Conservation (phyloP, 2,797 vertebrate genomes). For the Nyctibius grandis region DNA sequence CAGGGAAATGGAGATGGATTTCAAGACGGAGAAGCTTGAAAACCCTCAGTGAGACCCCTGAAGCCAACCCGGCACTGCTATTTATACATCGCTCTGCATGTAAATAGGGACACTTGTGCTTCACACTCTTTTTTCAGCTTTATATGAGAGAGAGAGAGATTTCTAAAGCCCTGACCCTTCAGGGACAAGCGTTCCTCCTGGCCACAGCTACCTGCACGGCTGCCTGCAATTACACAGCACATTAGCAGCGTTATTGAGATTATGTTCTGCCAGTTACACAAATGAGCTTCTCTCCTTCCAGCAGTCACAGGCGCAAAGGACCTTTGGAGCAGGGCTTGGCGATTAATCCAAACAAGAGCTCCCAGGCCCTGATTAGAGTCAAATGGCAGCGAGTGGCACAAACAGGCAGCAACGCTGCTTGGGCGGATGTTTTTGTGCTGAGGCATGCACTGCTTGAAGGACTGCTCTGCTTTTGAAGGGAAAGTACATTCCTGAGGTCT, state of each 20-base stretch:
- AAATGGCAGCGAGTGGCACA: background rate
- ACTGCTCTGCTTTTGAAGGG: background rate
- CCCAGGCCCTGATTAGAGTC: background rate
- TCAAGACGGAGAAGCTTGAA: background rate
- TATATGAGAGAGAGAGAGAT: background rate
- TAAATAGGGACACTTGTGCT: background rate
- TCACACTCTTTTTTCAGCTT: background rate
- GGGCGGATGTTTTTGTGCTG: background rate
- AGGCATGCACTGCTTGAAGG: background rate
- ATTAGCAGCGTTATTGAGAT: background rate
- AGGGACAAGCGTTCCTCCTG: background rate
- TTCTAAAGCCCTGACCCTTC: background rate
- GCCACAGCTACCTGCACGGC: background rate
- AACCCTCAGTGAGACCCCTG: background rate
- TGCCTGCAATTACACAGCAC: background rate
- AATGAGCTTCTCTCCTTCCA: background rate
- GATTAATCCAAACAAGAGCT: background rate
- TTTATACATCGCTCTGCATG: fast-evolving
- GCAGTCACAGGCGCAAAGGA: background rate
- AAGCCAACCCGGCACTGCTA: background rate
- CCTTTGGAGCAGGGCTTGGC: background rate
- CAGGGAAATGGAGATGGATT: background rate
- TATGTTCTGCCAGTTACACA: background rate
- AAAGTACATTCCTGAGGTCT: background rate
- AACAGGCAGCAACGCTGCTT: background rate